Conservation (phyloP, 2,113 vertebrate genomes). For the Cynopterus brachyotis region DNA sequence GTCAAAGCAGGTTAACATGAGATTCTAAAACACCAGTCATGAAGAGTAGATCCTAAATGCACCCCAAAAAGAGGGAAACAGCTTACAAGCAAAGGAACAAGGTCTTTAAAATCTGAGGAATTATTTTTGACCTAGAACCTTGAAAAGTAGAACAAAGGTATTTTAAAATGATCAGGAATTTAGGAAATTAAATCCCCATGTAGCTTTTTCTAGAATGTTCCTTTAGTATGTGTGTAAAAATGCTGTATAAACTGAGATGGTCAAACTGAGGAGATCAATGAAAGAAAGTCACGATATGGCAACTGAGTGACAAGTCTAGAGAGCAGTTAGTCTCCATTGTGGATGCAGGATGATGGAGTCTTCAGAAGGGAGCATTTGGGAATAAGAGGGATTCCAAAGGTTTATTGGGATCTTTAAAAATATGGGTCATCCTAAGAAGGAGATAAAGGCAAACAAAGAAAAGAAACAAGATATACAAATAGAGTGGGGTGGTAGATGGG, state of each 20-base stretch:
- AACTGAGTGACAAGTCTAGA: neutral
- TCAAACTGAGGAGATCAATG: neutral
- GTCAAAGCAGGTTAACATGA: neutral
- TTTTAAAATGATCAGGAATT: neutral
- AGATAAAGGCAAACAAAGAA: neutral
- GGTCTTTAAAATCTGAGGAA: neutral
- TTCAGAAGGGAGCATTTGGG: neutral
- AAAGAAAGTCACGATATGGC: neutral
- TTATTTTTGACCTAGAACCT: neutral
- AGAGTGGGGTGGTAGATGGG: neutral
- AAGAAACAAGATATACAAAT: neutral
- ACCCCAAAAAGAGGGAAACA: neutral
- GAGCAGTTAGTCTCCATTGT: neutral
- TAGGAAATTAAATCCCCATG: neutral
- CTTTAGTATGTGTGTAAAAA: neutral
- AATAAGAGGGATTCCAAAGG: neutral
- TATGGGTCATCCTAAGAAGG: neutral
- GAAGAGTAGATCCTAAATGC: constrained; percentile 9
- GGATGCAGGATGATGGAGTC: neutral
- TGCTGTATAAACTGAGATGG: neutral
- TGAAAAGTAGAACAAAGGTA: neutral
- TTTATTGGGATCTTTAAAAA: neutral
- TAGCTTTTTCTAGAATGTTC: neutral
- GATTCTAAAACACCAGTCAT: neutral
- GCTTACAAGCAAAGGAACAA: neutral